phyloP scores from a whole-genome alignment of 2,888 invertebrate genomes.

The Cheilosia vulpina region DNA sequence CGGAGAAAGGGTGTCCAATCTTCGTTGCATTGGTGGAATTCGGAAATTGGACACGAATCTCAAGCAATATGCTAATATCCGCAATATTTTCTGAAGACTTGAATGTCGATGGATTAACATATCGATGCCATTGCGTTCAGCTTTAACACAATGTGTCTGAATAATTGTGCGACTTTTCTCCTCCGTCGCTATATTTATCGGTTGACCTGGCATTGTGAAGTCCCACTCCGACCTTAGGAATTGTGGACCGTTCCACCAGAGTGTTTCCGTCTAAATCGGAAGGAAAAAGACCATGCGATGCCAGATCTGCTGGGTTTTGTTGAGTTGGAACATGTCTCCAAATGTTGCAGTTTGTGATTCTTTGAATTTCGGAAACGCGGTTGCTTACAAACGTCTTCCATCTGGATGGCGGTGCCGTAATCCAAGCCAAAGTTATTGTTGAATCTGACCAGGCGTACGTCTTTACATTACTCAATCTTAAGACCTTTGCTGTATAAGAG shows the following conservation, averaged over 20 bases:
- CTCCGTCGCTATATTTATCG: background rate
- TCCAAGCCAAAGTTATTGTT: constrained; percentile 56
- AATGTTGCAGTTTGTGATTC: background rate
- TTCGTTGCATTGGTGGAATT: background rate
- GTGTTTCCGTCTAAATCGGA: background rate
- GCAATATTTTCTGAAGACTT: background rate
- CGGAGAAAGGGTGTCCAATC: background rate
- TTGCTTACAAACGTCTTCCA: constrained; percentile 65
- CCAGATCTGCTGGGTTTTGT: constrained; percentile 63
- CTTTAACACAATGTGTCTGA: background rate
- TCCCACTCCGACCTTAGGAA: background rate
- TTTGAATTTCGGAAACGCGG: constrained; percentile 55
- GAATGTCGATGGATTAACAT: background rate
- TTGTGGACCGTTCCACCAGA: background rate
- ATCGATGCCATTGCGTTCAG: background rate
- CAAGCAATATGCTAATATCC: background rate
- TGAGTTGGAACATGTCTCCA: constrained; percentile 60
- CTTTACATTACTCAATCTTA: background rate
- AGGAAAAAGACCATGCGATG: constrained; percentile 37
- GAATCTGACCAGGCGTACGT: constrained; percentile 64
- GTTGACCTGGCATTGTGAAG: background rate
- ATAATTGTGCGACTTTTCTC: background rate
- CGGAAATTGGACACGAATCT: background rate
- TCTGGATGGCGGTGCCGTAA: constrained; percentile 32
- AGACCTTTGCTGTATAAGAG: constrained; percentile 13